Percentiles rank a stretch among this genome's conserved stretches.
Conservation (phyloP, 2,113 vertebrate species). For the Nestor notabilis region DNA sequence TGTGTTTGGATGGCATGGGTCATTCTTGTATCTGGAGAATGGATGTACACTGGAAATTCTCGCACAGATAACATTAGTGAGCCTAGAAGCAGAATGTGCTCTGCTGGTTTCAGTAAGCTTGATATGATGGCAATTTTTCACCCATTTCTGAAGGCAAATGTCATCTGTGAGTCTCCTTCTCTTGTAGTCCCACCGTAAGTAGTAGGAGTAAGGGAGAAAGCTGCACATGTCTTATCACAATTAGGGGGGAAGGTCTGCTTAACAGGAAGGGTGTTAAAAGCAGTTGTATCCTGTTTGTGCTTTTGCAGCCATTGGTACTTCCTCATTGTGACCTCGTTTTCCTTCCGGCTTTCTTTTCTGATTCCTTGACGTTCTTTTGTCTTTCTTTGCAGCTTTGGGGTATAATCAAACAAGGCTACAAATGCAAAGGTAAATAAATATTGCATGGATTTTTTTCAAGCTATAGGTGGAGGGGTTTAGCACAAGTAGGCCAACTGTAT, state of each 20-base stretch:
- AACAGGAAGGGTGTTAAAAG: slow-evolving; percentile 84
- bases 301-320: slow-evolving; percentile 62
- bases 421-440: slow-evolving; percentile 91
- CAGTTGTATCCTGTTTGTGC: slow-evolving; percentile 85
- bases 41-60: not conserved
- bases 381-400: slow-evolving; percentile 93
- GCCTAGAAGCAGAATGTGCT: not conserved
- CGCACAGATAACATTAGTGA: not conserved
- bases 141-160: not conserved
- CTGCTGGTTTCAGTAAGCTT: not conserved
- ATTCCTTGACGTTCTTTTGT: slow-evolving; percentile 60
- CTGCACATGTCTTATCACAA: slow-evolving; percentile 13
- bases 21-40: not conserved
- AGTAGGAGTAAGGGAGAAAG: slow-evolving; percentile 48
- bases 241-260: slow-evolving; percentile 41
- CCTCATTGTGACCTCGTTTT: slow-evolving; percentile 69
- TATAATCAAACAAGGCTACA: slow-evolving; percentile 98
- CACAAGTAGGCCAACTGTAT: not conserved
- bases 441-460: not conserved
- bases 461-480: not conserved
- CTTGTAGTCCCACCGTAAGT: not conserved
- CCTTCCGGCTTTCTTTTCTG: slow-evolving; percentile 66
- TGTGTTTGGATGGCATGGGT: not conserved
- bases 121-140: not conserved
- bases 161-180: not conserved